Conservation (phyloP, 2,888 invertebrate genomes). For the Bugula neritina region DNA sequence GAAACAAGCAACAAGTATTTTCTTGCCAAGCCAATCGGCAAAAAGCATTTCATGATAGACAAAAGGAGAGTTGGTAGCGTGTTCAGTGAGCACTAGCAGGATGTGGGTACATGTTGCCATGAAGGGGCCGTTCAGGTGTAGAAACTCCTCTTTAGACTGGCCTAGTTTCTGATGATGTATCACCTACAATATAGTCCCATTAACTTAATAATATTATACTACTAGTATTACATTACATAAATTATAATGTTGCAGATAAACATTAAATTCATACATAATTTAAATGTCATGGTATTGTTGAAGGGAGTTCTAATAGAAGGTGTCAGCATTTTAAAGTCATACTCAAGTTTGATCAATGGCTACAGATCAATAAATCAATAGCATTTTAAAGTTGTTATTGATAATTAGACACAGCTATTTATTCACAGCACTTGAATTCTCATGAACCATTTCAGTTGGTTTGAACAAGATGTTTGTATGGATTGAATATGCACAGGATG, state of each 20-base stretch:
- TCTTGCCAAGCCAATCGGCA: slow-evolving; percentile 51
- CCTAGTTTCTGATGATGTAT: slow-evolving; percentile 49
- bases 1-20: slow-evolving; percentile 46
- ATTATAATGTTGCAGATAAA: not conserved
- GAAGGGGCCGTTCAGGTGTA: slow-evolving; percentile 45
- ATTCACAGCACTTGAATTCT: too few relatives aligned
- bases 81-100: slow-evolving; percentile 46
- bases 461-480: too few relatives aligned
- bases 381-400: too few relatives aligned
- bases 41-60: slow-evolving; percentile 49
- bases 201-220: not conserved
- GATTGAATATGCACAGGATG: too few relatives aligned
- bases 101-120: slow-evolving; percentile 44
- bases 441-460: too few relatives aligned
- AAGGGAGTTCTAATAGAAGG: too few relatives aligned
- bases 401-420: too few relatives aligned
- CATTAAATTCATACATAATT: not conserved
- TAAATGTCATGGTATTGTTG: too few relatives aligned
- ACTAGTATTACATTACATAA: too few relatives aligned
- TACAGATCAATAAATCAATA: too few relatives aligned
- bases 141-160: slow-evolving; percentile 49
- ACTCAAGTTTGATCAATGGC: too few relatives aligned
- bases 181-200: slow-evolving; percentile 35
- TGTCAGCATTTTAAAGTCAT: too few relatives aligned
- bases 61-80: slow-evolving; percentile 43